These are phyloP conservation scores for Microplitis demolitor DNA, from an alignment of 1,140 invertebrate species.

Conservation along the genomic window DNA sequence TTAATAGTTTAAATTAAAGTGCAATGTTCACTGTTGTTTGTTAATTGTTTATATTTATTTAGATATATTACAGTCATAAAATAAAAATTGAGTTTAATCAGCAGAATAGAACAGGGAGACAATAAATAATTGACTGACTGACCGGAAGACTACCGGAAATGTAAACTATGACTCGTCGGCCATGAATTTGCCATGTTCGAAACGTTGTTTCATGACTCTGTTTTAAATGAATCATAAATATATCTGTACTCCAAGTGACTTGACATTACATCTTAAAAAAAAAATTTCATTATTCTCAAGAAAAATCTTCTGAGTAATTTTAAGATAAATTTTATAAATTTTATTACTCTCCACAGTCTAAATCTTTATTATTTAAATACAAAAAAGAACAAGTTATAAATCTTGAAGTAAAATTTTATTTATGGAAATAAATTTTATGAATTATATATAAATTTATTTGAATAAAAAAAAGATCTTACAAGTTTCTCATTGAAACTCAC, in stretches of 20 bases:
- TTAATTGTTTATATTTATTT: neutral
- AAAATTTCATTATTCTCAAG: neutral
- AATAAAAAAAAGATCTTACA: too few relatives aligned
- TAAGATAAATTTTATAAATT: too few relatives aligned
- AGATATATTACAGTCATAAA: neutral
- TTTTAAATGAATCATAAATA: neutral
- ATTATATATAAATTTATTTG: too few relatives aligned
- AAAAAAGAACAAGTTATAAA: too few relatives aligned
- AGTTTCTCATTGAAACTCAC: too few relatives aligned
- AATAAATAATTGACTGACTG: neutral
- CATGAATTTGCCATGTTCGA: conserved; percentile 1
- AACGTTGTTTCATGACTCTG: conserved; percentile 8
- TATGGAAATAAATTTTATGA: too few relatives aligned
- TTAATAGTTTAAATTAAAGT: neutral
- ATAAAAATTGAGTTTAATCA: neutral
- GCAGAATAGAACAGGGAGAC: neutral
- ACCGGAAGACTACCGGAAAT: conserved; percentile 11
- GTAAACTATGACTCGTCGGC: conserved; percentile 8
- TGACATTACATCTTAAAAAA: too few relatives aligned
- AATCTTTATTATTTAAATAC: too few relatives aligned
- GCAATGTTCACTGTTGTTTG: neutral
- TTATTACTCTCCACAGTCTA: too few relatives aligned
- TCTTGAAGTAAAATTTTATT: too few relatives aligned
- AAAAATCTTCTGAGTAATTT: neutral
- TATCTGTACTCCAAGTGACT: too few relatives aligned